A percentile compares a stretch with the other conserved stretches of the same genome.
These are phyloP conservation scores for Molossus alvarezi DNA, from an alignment of 2,797 vertebrate species.

Conservation along the genomic window DNA sequence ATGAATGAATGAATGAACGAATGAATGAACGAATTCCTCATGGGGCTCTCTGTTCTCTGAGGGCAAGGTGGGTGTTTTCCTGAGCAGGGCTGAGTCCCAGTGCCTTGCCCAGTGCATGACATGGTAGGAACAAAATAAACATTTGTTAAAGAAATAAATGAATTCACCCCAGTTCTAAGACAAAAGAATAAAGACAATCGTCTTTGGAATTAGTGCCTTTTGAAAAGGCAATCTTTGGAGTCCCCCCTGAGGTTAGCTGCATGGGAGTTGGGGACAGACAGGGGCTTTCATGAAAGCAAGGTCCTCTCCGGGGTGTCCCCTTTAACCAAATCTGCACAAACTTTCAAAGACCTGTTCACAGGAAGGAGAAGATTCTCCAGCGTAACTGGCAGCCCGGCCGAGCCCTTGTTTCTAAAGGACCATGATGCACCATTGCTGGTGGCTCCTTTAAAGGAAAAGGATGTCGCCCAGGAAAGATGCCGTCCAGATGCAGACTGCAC, in stretches of 20 bases:
- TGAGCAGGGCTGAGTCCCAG: not conserved
- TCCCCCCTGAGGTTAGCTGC: not conserved
- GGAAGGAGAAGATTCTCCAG: not conserved
- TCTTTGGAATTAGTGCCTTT: not conserved
- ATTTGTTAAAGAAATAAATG: not conserved
- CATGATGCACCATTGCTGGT: not conserved
- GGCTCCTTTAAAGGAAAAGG: conserved; percentile 74
- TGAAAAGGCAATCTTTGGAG: not conserved
- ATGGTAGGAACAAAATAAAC: not conserved
- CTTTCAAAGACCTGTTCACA: not conserved
- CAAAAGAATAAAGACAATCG: not conserved
- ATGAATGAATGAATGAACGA: not conserved
- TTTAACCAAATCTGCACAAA: not conserved
- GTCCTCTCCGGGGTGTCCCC: not conserved
- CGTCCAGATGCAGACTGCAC: conserved; percentile 42
- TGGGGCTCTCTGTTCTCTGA: not conserved
- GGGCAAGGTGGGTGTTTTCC: not conserved
- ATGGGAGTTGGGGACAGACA: not conserved
- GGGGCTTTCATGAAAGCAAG: not conserved
- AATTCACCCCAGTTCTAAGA: not conserved
- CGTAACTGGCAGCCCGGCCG: conserved; percentile 49
- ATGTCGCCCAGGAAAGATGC: conserved; percentile 9
- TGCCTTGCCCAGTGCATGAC: not conserved
- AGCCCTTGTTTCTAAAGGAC: conserved; percentile 64
- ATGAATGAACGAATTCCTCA: not conserved